Conservation (phyloP, 2,113 vertebrate species). For the Dipodomys stephensi region DNA sequence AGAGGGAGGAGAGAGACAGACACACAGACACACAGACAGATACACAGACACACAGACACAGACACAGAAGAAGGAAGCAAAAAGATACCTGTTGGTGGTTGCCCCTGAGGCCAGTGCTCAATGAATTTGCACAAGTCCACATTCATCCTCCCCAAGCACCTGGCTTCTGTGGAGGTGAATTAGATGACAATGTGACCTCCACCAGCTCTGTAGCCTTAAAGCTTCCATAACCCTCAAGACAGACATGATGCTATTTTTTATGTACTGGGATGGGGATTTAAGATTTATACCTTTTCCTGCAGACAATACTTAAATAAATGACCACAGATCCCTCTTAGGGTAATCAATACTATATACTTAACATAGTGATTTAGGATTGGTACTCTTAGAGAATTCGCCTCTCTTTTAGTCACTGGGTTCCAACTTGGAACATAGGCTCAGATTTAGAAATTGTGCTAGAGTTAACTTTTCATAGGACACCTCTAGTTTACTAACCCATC, state of each 20-base stretch:
- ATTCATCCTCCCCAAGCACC: neutral
- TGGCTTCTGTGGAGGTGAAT: neutral
- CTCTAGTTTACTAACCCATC: neutral
- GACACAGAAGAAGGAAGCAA: no score
- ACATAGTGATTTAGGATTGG: neutral
- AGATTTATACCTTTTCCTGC: conserved; percentile 3
- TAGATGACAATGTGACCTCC: neutral
- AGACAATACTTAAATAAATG: neutral
- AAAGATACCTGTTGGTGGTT: neutral
- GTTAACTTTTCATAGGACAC: neutral
- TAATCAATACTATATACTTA: neutral
- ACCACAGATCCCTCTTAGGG: neutral
- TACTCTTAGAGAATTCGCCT: neutral
- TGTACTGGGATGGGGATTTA: neutral
- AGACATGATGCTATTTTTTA: neutral
- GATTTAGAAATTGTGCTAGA: conserved; percentile 1
- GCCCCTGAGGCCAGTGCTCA: neutral
- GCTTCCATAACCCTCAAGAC: neutral
- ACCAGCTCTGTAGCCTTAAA: neutral
- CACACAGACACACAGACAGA: neutral
- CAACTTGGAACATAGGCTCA: neutral
- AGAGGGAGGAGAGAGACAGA: no score
- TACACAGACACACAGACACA: no score
- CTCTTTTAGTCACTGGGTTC: neutral
- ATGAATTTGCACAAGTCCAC: neutral